Evolutionary conservation across 2,797 vertebrate species (phyloP).

Genomic region (Lacerta agilis): DNA sequence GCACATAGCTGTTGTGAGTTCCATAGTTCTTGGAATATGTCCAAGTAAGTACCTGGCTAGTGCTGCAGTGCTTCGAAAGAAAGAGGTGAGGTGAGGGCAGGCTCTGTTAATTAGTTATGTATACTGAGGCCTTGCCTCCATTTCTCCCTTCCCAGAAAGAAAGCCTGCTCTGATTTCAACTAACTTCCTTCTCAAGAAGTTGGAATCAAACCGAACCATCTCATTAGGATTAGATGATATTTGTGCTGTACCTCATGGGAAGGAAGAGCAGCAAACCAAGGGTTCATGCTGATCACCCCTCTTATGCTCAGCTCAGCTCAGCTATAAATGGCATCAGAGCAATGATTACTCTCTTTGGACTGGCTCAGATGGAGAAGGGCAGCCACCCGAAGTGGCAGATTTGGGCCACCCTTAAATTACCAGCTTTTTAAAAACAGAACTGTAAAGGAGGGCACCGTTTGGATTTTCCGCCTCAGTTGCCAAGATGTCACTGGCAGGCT

Average conservation of each 20-base stretch:
- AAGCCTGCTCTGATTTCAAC: background rate
- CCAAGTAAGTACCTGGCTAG: background rate
- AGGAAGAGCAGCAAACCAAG: background rate
- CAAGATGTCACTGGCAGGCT: background rate
- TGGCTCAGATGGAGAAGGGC: background rate
- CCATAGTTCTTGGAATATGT: background rate
- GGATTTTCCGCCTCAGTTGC: background rate
- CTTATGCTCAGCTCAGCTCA: background rate
- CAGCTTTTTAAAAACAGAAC: background rate
- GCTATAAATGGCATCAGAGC: background rate
- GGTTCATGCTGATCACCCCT: background rate
- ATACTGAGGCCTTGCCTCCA: too few relatives aligned
- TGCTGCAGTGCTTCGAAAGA: background rate
- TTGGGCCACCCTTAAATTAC: background rate
- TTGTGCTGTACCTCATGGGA: background rate
- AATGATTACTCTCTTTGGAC: background rate
- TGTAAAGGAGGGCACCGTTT: background rate
- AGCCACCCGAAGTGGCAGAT: background rate
- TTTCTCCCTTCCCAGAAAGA: background rate
- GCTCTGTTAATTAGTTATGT: conserved; percentile 10
- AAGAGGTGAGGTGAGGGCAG: background rate
- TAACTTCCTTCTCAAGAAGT: background rate
- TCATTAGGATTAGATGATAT: background rate
- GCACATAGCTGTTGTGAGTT: background rate
- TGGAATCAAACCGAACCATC: background rate